Evolutionary conservation across 2,888 invertebrate genomes (phyloP).

Genomic region (Octonoba sinensis): DNA sequence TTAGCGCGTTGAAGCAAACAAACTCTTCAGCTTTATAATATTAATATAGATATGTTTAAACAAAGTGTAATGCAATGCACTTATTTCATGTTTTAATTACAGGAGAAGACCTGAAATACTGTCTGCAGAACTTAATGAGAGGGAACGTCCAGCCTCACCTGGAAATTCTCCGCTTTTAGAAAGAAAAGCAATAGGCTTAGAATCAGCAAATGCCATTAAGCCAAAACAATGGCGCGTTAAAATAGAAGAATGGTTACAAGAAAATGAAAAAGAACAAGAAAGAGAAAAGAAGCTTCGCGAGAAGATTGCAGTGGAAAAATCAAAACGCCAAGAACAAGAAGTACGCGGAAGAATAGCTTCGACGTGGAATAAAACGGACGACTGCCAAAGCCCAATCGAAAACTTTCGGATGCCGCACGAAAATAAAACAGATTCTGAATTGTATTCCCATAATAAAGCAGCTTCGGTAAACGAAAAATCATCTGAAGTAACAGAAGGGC

Average conservation of each 20-base stretch:
- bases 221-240: constrained; percentile 82
- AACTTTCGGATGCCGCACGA: constrained; percentile 41
- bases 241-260: constrained; percentile 91
- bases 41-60: no score
- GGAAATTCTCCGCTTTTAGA: constrained; percentile 68
- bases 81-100: constrained; percentile 66
- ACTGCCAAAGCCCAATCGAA: constrained; percentile 21
- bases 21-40: no score
- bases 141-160: constrained; percentile 68
- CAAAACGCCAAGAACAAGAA: constrained; percentile 45
- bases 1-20: no score
- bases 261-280: constrained; percentile 85
- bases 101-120: constrained; percentile 83
- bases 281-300: constrained; percentile 61
- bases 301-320: constrained; percentile 37
- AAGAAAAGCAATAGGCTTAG: constrained; percentile 73
- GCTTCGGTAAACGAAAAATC: constrained; percentile 48
- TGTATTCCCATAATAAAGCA: constrained; percentile 34
- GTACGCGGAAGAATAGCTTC: constrained; percentile 25
- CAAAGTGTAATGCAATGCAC: no score
- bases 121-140: constrained; percentile 61
- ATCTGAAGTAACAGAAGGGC: constrained; percentile 62
- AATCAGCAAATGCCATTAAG: constrained; percentile 46
- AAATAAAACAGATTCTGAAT: constrained; percentile 60
- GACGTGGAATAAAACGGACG: constrained; percentile 17